Evolutionary conservation across 1,140 invertebrate genomes (phyloP), one percentile per base, ranked within the genome.

Genomic region (Habropoda laboriosa): DNA sequence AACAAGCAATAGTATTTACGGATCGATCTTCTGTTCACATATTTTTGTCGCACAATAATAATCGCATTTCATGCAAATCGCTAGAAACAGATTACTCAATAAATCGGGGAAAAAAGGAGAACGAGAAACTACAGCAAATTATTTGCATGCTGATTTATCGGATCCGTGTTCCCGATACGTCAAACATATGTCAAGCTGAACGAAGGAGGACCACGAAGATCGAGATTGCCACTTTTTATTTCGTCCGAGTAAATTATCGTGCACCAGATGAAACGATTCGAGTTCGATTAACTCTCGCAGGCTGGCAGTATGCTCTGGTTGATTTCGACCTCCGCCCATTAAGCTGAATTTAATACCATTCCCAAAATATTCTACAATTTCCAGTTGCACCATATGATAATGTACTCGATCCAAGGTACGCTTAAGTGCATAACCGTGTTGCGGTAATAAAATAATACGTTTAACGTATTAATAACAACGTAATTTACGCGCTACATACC

Each of bases 331-430:
- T 35, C 21, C 12, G 27, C 61, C 81, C 78, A 63, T 81, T 85
- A 74, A 77, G 78, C 61, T 38, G 72, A 83, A 70, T 85, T 83
- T 85, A 81, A n/a, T 83, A 55, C 57, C 66, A 27, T 24, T 30
- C 18, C 47, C 24, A 27, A 70, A 55, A 40, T 70, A 35, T 45
- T 18, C 40, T 32, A 0, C 53, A 4, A 21, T 61, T 51, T 47
- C 18, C 63, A 71, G 38, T 47, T 68, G 51, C 45, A 57, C 47
- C 42, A 45, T 21, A 21, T 75, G 27, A 63, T 27, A 38, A 38
- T 4, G 24, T 51, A 49, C 24, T 47, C 64, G 45, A 51, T 51
- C 21, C n/a, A n/a, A 32, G 35, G 32, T 21, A 21, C 21, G 21
- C 45, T 49, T 32, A 38, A 35, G 66, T 27, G 66, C 47, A 10